Evolutionary conservation across 37 sponge, comb jelly and placozoan species (phyloP), one percentile per base, ranked within the genome.

Genomic region (Spongia lamella): DNA sequence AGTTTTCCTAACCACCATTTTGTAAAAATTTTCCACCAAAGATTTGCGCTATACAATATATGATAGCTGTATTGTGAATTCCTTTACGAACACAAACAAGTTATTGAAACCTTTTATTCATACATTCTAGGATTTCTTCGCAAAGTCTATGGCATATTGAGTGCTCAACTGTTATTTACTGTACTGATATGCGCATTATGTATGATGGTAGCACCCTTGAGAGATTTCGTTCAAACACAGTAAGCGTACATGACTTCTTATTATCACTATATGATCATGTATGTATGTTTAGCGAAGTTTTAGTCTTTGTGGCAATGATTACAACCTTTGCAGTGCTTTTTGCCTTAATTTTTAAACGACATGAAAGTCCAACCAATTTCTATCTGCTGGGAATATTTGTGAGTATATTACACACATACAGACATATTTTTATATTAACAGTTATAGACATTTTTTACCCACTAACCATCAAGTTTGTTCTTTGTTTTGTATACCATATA

Each of bases 91-190:
- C n/a, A n/a, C n/a, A n/a, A n/a, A n/a, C n/a, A n/a, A n/a, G n/a
- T n/a, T n/a, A n/a, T n/a, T n/a, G n/a, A n/a, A n/a, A n/a, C n/a
- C n/a, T n/a, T n/a, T 1, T 66, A 54, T 14, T 54, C 31, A n/a
- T 3, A 11, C 19, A 26, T 53, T 63, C 22, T 63, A 90, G 96
- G 88, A 50, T 96, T 96, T n/a, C 66, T 96, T 14, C 79, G 96
- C 4, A 96, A 96, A 75, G 96, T 96, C 26, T 96, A 96, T 71
- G 90, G 88, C 3, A 96, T 96, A 26, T 79, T 96, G 17, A 80
- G 73, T 19, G 84, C 85, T 27, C 94, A 92, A 77, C 75, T 96
- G 38, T 15, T 65, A 0, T 67, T 96, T 30, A 86, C 96, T 32
- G 78, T 84, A 36, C 25, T 81, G 2, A 63, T 87, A 4, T 56